Evolutionary conservation across 2,888 invertebrate species (phyloP).

Genomic region (Thecophora atra): DNA sequence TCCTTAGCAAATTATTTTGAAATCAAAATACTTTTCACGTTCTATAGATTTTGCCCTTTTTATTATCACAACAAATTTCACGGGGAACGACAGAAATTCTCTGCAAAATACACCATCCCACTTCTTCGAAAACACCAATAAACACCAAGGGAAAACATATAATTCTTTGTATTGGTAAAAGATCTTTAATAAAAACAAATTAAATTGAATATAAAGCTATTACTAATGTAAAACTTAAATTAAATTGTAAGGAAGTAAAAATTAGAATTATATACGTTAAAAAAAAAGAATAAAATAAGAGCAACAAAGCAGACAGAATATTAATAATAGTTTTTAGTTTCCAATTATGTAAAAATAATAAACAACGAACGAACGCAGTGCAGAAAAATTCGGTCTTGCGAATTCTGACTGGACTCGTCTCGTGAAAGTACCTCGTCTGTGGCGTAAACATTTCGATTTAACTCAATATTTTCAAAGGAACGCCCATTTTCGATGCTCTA

Average conservation of each 20-base stretch:
- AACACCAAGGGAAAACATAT: too few relatives aligned
- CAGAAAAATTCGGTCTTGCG: conserved; percentile 41
- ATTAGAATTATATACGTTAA: conserved; percentile 40
- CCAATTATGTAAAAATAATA: conserved; percentile 36
- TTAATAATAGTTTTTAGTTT: conserved; percentile 18
- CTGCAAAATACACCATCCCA: too few relatives aligned
- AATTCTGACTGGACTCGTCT: conserved; percentile 51
- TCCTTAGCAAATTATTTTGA: too few relatives aligned
- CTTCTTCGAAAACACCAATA: too few relatives aligned
- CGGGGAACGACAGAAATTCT: too few relatives aligned
- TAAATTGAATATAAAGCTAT: too few relatives aligned
- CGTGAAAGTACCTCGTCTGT: conserved; percentile 67
- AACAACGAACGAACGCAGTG: conserved; percentile 45
- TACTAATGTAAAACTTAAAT: conserved; percentile 48
- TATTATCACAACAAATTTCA: too few relatives aligned
- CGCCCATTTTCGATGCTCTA: conserved; percentile 67
- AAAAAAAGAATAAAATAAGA: conserved; percentile 36
- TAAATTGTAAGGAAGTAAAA: conserved; percentile 45
- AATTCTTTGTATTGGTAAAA: too few relatives aligned
- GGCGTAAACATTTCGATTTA: conserved; percentile 67
- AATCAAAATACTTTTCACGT: too few relatives aligned
- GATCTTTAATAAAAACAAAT: too few relatives aligned
- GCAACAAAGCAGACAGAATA: conserved; percentile 10
- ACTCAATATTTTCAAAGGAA: conserved; percentile 67
- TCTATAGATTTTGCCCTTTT: too few relatives aligned